A percentile compares a stretch with the other conserved stretches of the same genome.
These are phyloP conservation scores for Azorinus chamasolen DNA, from an alignment of 2,888 invertebrate species.

Conservation along the genomic window DNA sequence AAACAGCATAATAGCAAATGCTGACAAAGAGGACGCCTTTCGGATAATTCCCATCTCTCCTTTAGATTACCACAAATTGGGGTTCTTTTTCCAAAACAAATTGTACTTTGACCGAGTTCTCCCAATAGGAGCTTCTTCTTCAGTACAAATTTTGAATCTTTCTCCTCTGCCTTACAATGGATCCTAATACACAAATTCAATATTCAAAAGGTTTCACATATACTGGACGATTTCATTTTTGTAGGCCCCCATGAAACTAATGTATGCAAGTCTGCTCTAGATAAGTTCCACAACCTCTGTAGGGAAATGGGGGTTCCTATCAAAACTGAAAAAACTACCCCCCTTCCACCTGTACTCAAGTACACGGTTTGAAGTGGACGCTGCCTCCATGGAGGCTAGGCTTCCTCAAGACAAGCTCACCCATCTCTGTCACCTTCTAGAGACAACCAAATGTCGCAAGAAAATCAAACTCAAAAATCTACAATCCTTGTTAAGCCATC, in stretches of 20 bases:
- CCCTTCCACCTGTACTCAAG: constrained; percentile 5
- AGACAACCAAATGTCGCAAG: background rate
- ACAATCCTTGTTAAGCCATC: constrained; percentile 12
- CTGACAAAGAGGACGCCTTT: constrained; percentile 44
- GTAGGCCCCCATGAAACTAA: constrained; percentile 9
- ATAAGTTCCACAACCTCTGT: background rate
- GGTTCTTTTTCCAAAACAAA: constrained; percentile 11
- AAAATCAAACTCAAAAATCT: constrained; percentile 11
- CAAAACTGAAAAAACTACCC: constrained; percentile 37
- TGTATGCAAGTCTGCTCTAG: constrained; percentile 3
- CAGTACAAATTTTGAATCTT: constrained; percentile 30
- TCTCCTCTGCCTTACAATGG: constrained; percentile 32
- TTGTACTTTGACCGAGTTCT: constrained; percentile 35
- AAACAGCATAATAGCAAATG: constrained; percentile 30
- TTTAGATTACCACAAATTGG: constrained; percentile 23
- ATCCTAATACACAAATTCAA: constrained; percentile 11
- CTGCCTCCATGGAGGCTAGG: constrained; percentile 15
- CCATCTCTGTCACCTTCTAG: background rate
- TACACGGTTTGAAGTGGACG: constrained; percentile 36
- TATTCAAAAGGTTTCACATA: constrained; percentile 27
- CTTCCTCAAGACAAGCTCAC: constrained; percentile 16
- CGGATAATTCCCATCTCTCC: constrained; percentile 37
- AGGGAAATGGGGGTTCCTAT: constrained; percentile 15
- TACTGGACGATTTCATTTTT: constrained; percentile 44
- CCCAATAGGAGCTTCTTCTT: constrained; percentile 34